phyloP scores from a whole-genome alignment of 2,888 invertebrate genomes.

The Catocala nupta region DNA sequence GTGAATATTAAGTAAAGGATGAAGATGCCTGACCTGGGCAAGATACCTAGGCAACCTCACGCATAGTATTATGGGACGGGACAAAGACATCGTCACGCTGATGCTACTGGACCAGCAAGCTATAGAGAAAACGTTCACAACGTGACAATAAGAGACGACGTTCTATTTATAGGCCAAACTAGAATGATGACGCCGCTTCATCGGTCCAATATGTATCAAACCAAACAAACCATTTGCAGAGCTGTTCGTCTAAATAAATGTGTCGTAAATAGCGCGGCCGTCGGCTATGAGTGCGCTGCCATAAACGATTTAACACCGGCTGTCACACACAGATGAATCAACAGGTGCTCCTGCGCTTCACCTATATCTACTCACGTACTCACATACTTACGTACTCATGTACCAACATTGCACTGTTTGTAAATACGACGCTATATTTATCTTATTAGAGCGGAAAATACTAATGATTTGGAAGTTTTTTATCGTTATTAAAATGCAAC shows the following conservation, averaged over 20 bases:
- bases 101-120: too few relatives aligned
- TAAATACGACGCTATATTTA: constrained; percentile 3
- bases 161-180: too few relatives aligned
- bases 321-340: constrained; percentile 30
- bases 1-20: too few relatives aligned
- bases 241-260: constrained; percentile 9
- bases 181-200: too few relatives aligned
- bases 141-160: constrained; percentile 2
- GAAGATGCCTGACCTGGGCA: too few relatives aligned
- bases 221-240: not conserved
- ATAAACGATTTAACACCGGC: constrained; percentile 24
- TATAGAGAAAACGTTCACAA: not conserved
- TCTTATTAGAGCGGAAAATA: not conserved
- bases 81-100: too few relatives aligned
- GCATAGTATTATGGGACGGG: too few relatives aligned
- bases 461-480: too few relatives aligned
- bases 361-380: not conserved
- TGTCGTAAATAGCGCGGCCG: constrained; percentile 9
- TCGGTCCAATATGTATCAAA: not conserved
- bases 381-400: not conserved
- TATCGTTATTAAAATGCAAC: too few relatives aligned
- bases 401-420: constrained; percentile 1
- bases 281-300: constrained; percentile 13
- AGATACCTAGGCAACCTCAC: too few relatives aligned
- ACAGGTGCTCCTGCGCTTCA: constrained; percentile 23